Base-by-base conservation (phyloP, 1,140 invertebrate genomes). In the Drosophila gunungcola region DNA sequence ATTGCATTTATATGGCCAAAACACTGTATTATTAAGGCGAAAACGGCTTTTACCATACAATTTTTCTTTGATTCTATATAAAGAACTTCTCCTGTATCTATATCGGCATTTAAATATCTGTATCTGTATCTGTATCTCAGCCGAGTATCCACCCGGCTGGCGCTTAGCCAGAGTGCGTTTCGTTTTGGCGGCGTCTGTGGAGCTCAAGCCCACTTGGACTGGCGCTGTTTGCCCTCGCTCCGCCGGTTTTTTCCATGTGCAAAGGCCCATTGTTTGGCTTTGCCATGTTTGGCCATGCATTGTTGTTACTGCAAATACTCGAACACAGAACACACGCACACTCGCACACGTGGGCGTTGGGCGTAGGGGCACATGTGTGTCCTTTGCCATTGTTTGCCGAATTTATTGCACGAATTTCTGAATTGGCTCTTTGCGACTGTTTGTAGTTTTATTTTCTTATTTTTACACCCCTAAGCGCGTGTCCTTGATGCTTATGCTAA, bases 401-500 rank as follows among this genome's bases (percentile, higher is more conserved):
- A 88, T 88, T 88, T 88, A 88, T 88, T 84, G 84, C 84, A 78
- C 72, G 83, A 88, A 89, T 80, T 84, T 88, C 80, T 83, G 80
- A 84, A 88, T 88, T 88, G 83, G 83, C 84, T 89, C 80, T 77
- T 70, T 76, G 85, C 76, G 57, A 60, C 69, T 53, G 60, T 78
- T 75, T 82, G 72, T 80, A 69, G 75, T 89, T 80, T 89, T 84
- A 78, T 82, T 83, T 69, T 48, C 36, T 69, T 70, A 32, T 45
- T 58, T 75, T 74, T 64, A 75, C 73, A 42, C 53, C 72, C 72
- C 57, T 29, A 75, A 10, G 46, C 58, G 52, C 72, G 60, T 57
- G 83, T 73, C 83, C 83, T 88, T 88, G 65, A 55, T 56, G 45
- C 80, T 77, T 77, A 80, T 63, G 72, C 48, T 88, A 41, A 88